Evolutionary conservation across 2,797 vertebrate species (phyloP).

Genomic region (Benthosema pterotum): DNA sequence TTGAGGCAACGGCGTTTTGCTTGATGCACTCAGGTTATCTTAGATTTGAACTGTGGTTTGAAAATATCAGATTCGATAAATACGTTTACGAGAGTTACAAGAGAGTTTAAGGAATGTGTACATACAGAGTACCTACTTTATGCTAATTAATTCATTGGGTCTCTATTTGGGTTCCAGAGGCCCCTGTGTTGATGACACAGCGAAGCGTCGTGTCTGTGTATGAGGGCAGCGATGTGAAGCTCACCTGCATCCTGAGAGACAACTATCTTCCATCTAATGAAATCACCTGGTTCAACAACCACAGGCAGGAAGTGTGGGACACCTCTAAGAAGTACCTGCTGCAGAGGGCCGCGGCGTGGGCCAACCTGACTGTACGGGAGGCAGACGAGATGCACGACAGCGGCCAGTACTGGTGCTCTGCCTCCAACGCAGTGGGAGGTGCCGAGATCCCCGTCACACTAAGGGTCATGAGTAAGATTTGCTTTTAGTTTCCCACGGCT

Average conservation of each 20-base stretch:
- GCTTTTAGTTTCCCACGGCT: too few relatives aligned
- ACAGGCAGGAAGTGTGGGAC: slow-evolving; percentile 70
- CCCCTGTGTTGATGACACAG: slow-evolving; percentile 80
- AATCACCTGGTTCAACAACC: slow-evolving; percentile 85
- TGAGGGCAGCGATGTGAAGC: slow-evolving; percentile 84
- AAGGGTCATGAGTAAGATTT: slow-evolving; percentile 84
- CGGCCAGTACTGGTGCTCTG: slow-evolving; percentile 86
- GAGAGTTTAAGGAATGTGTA: too few relatives aligned
- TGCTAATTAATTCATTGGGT: neutral
- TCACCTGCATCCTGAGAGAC: slow-evolving; percentile 79
- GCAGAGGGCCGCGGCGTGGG: slow-evolving; percentile 76
- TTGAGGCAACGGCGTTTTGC: too few relatives aligned
- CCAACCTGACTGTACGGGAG: slow-evolving; percentile 83
- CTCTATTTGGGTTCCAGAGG: slow-evolving; percentile 76
- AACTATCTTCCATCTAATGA: slow-evolving; percentile 70
- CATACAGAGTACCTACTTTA: too few relatives aligned
- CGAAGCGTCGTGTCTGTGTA: slow-evolving; percentile 82
- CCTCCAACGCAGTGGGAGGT: slow-evolving; percentile 85
- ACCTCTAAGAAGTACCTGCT: slow-evolving; percentile 79
- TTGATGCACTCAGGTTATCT: too few relatives aligned
- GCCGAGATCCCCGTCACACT: slow-evolving; percentile 81
- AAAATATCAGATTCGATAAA: too few relatives aligned
- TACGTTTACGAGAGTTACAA: too few relatives aligned
- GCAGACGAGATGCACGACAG: slow-evolving; percentile 80
- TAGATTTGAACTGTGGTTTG: too few relatives aligned